Evolutionary conservation across 2,113 vertebrate genomes (phyloP), one percentile per base, ranked within the genome.

Genomic region (Tenrec ecaudatus): DNA sequence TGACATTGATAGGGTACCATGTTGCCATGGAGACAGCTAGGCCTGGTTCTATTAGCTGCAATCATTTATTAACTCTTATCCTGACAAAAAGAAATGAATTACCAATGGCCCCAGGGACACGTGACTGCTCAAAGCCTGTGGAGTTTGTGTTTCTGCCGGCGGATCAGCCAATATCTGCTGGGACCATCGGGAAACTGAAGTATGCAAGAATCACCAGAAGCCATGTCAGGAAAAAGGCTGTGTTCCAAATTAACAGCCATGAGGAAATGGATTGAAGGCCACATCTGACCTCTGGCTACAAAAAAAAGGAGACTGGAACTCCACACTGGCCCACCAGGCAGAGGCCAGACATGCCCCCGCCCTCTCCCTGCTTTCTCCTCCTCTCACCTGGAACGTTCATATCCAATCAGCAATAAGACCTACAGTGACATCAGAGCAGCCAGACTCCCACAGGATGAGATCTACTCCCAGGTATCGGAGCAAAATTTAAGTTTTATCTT

Each of bases 11-110:
- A 62, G 58, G 77, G 58, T 62, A 87, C 3, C 3, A n/a, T 1
- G 85, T 96, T 93, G 66, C 81, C 23, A 75, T 69, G 90, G 94
- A 62, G 69, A 93, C 12, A 8, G 43, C 10, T 53, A 58, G 76
- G 3, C 68, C 79, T 20, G 15, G 53, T 60, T 82, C 68, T 81
- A 58, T 81, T 80, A 95, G 79, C 94, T 81, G 78, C 27, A 36
- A 58, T 84, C 83, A 38, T 17, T 40, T 64, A 53, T 53, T 10
- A 85, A 76, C 81, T 43, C 57, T 78, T 86, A 82, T 78, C 64
- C 68, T 43, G 17, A 57, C 38, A 43, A 78, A 91, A 82, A 79
- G 82, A 68, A 82, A 95, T 92, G 82, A 89, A 91, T 53, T 60
- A 23, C 20, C 77, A 69, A 77, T 19, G 71, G 53, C 31, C 40